Conservation (phyloP, 2,113 vertebrate species). For the Chaenogobius annularis region DNA sequence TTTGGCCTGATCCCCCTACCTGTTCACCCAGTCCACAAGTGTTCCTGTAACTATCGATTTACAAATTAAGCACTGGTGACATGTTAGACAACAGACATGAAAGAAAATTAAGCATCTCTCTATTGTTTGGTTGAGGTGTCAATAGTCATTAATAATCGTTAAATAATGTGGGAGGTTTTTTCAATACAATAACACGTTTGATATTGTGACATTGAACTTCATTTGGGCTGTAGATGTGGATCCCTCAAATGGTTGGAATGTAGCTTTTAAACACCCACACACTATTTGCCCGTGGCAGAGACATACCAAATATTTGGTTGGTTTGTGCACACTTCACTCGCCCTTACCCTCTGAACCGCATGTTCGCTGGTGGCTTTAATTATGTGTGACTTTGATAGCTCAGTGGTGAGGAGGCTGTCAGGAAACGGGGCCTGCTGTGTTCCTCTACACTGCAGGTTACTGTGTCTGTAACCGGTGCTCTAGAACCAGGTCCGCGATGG, state of each 20-base stretch:
- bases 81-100: not conserved
- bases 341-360: not conserved
- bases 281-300: too few relatives aligned
- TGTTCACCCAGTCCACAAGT: too few relatives aligned
- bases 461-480: slow-evolving; percentile 33
- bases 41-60: too few relatives aligned
- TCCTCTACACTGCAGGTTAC: slow-evolving; percentile 16
- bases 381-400: not conserved
- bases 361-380: not conserved
- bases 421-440: slow-evolving; percentile 22
- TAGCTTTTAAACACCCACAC: not conserved
- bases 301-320: not conserved
- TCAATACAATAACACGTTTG: too few relatives aligned
- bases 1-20: too few relatives aligned
- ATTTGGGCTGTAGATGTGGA: too few relatives aligned
- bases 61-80: not conserved
- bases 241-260: not conserved
- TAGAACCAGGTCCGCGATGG: slow-evolving; percentile 33
- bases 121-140: too few relatives aligned
- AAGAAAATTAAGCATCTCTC: too few relatives aligned
- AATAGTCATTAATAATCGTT: too few relatives aligned
- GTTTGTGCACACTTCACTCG: not conserved
- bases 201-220: too few relatives aligned
- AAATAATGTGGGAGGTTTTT: too few relatives aligned
- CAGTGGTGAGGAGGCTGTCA: not conserved